Base-by-base conservation (phyloP, 2,888 invertebrate genomes). In the Pristionchus entomophagus region DNA sequence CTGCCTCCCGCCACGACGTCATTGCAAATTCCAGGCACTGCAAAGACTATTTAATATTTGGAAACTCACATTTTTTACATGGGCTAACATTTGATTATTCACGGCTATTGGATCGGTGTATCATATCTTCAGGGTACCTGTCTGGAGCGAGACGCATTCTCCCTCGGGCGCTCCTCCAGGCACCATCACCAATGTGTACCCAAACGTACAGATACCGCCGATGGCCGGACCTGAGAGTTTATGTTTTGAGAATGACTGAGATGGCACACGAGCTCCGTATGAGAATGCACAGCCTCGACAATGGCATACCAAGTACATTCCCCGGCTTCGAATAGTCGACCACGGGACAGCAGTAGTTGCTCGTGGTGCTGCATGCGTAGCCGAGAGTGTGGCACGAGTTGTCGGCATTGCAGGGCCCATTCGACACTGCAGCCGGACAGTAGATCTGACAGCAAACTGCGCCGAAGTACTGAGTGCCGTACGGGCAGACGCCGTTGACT, bases 371-470 rank as follows among this genome's bases (percentile, higher is more conserved):
- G 87, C 91, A 91, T 38, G 87, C 85, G 82, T 91, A 91, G 86
- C 91, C 91, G 32, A 65, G 85, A 62, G 84, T 85, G 38, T 81
- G 85, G 77, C 88, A 88, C 38, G 49, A 59, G 59, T 83, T 83
- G 45, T 88, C 84, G 6, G 84, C 29, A 65, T 81, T 51, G 77
- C 88, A 88, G 49, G 88, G 88, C 5, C 88, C 88, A 49, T 59
- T 81, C 35, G 88, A 87, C 62, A 88, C 83, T 22, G 73, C 38
- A 41, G 62, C 86, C 41, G 41, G 84, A 41, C 88, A 88, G 49
- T 88, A 87, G 17, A 77, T 49, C 35, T 90, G 80, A 86, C 93
- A 93, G 89, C 93, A 93, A 59, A 92, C 89, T 84, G 92, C 91
- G 81, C 91, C 91, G n/a, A n/a, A n/a, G 84, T 92, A 91, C 2